Evolutionary conservation across 2,888 invertebrate genomes (phyloP).

Genomic region (Heliconius hortense): DNA sequence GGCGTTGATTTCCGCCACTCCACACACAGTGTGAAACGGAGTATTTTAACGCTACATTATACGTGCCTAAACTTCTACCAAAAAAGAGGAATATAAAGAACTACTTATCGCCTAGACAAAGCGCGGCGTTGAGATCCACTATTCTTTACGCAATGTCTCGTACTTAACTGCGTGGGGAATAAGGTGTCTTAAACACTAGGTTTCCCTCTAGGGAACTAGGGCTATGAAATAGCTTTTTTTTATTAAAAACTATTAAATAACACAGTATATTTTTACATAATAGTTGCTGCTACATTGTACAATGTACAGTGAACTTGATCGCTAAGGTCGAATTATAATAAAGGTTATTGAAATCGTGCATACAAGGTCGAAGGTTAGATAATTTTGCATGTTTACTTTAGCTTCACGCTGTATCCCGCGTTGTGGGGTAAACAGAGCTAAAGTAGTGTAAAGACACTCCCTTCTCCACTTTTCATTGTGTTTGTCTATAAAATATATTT

Average conservation of each 20-base stretch:
- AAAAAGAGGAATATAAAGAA: too few relatives aligned
- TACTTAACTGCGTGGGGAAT: too few relatives aligned
- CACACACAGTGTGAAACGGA: background rate
- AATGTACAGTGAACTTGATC: conserved; percentile 34
- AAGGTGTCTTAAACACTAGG: background rate
- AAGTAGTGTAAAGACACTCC: background rate
- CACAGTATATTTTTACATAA: conserved; percentile 26
- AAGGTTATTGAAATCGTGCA: conserved; percentile 39
- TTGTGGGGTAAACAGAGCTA: background rate
- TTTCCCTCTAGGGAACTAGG: background rate
- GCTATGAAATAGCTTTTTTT: too few relatives aligned
- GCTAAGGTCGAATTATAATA: conserved; percentile 28
- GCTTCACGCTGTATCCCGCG: background rate
- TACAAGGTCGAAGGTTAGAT: conserved; percentile 17
- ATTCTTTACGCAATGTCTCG: too few relatives aligned
- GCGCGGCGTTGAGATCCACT: too few relatives aligned
- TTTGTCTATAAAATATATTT: too few relatives aligned
- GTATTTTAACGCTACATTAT: background rate
- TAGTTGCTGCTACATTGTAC: conserved; percentile 26
- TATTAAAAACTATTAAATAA: background rate
- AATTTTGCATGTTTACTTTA: background rate
- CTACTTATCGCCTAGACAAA: too few relatives aligned
- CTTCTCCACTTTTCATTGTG: too few relatives aligned
- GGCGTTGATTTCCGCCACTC: background rate
- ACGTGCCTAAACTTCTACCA: too few relatives aligned